phyloP scores from a whole-genome alignment of 2,113 vertebrate genomes.

The Cyphomyrus plagiostoma region DNA sequence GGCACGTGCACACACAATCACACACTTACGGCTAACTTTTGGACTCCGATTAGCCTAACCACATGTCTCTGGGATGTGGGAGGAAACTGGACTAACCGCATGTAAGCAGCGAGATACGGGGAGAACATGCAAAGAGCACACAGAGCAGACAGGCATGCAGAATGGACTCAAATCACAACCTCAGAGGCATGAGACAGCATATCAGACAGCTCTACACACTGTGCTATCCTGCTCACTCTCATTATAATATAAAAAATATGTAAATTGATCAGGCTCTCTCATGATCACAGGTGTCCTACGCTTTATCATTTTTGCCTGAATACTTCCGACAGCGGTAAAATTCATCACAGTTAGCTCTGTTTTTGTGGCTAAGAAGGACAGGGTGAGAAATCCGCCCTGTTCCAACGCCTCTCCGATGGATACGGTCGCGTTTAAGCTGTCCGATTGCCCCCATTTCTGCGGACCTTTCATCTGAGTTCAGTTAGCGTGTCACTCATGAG shows the following conservation, averaged over 20 bases:
- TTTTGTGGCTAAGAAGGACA: neutral
- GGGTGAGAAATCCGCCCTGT: neutral
- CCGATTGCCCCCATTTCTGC: neutral
- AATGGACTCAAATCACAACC: neutral
- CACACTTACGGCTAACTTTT: neutral
- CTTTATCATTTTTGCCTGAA: slow-evolving; percentile 1
- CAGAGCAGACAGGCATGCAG: neutral
- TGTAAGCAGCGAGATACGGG: neutral
- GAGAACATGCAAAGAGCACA: neutral
- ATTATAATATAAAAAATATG: neutral
- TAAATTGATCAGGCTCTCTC: neutral
- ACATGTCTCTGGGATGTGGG: neutral
- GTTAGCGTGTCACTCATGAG: slow-evolving; percentile 8
- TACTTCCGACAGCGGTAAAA: neutral
- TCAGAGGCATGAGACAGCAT: neutral
- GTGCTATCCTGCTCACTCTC: neutral
- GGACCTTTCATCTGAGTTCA: slow-evolving; percentile 11
- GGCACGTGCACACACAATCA: neutral
- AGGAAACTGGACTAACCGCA: neutral
- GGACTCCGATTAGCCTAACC: neutral
- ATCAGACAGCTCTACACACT: neutral
- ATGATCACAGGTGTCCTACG: neutral
- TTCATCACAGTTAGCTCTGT: neutral
- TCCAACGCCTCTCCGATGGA: slow-evolving; percentile 6
- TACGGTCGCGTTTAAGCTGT: neutral